These are phyloP conservation scores for Drosophila pseudotakahashii DNA, from an alignment of 2,888 invertebrate species.

Conservation along the genomic window DNA sequence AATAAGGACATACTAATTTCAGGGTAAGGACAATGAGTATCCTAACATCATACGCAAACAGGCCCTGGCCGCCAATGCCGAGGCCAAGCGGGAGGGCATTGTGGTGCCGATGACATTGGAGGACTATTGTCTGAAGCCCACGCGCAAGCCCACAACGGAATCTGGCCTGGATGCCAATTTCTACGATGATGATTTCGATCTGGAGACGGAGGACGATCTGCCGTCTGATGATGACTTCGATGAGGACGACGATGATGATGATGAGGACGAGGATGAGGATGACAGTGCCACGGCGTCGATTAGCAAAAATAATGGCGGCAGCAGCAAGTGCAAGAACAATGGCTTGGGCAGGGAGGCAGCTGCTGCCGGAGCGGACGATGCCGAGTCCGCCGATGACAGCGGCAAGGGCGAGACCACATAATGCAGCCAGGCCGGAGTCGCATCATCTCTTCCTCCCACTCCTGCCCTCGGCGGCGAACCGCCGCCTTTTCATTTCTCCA, in stretches of 20 bases:
- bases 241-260: constrained; percentile 85
- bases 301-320: constrained; percentile 56
- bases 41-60: constrained; percentile 99
- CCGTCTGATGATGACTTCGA: constrained; percentile 87
- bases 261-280: constrained; percentile 84
- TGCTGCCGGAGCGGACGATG: constrained; percentile 61
- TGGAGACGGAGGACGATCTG: constrained; percentile 89
- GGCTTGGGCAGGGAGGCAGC: constrained; percentile 51
- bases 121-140: constrained; percentile 98
- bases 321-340: constrained; percentile 66
- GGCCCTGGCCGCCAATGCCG: constrained; percentile 96
- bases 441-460: constrained; percentile 29
- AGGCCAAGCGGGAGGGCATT: constrained; percentile 98
- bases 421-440: constrained; percentile 45
- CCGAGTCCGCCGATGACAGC: constrained; percentile 89
- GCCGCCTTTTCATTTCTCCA: constrained; percentile 42
- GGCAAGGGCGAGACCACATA: constrained; percentile 92
- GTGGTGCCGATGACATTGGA: constrained; percentile 98
- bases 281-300: constrained; percentile 51
- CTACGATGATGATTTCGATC: constrained; percentile 97
- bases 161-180: constrained; percentile 95
- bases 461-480: constrained; percentile 26
- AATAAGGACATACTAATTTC: constrained; percentile 29
- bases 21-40: constrained; percentile 98
- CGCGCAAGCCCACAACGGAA: constrained; percentile 93